Evolutionary conservation across 2,888 invertebrate genomes (phyloP).

Genomic region (Dasypolia templi): DNA sequence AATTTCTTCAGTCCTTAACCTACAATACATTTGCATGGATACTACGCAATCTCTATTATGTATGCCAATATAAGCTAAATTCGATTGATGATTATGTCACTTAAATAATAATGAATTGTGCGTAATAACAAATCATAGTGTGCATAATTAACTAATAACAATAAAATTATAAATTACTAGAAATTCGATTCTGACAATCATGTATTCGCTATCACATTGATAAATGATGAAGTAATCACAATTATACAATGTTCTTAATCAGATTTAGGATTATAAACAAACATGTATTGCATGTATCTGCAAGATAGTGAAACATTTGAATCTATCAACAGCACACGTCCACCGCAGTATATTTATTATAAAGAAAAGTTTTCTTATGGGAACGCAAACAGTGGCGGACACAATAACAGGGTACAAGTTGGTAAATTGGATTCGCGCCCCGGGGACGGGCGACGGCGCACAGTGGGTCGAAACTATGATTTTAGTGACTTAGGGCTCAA

Average conservation of each 20-base stretch:
- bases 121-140: not conserved
- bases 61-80: conserved; percentile 17
- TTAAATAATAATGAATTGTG: conserved; percentile 6
- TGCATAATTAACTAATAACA: not conserved
- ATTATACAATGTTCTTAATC: conserved; percentile 14
- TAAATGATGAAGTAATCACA: conserved; percentile 8
- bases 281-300: not conserved
- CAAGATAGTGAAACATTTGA: conserved; percentile 38
- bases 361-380: conserved; percentile 77
- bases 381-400: conserved; percentile 75
- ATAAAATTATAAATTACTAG: conserved; percentile 18
- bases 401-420: conserved; percentile 85
- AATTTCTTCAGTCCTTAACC: not conserved
- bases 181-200: conserved; percentile 14
- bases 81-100: conserved; percentile 17
- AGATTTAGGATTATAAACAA: conserved; percentile 17
- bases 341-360: conserved; percentile 74
- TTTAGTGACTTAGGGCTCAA: too few relatives aligned
- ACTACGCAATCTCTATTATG: conserved; percentile 23
- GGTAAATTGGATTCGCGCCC: conserved; percentile 86
- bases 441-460: conserved; percentile 77
- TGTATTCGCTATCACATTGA: conserved; percentile 19
- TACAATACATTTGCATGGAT: not conserved
- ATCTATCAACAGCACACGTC: conserved; percentile 59
- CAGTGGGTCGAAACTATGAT: too few relatives aligned